Evolutionary conservation across 2,113 vertebrate genomes (phyloP), one percentile per base, ranked within the genome.

Genomic region (Vulpes lagopus): DNA sequence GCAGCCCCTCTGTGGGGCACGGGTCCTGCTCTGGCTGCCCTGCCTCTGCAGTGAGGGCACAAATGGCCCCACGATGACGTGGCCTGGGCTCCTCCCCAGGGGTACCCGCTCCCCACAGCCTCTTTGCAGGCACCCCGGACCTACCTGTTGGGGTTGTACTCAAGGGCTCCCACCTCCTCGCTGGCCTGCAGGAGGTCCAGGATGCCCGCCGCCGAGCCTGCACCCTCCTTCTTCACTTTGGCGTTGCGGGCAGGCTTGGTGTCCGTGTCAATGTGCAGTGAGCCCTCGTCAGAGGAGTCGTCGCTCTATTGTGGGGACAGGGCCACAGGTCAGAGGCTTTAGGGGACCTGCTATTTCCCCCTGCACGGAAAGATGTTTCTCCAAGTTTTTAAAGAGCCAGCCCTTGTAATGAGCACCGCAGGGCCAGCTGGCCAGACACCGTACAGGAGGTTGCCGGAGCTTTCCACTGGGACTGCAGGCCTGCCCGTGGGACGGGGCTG

Each of bases 141-240:
- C 43, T 43, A 43, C 99, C 99, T 99, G 99, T 99, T 99, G 98
- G 99, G 98, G 98, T 99, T 99, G 98, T 99, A 99, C 98, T 99
- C 99, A 6, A 99, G 99, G 15, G 99, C 99, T 15, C 99, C 99
- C 93, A 99, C 99, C 99, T 99, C 99, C 98, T 99, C 99, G 98
- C 99, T 99, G 95, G 99, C 99, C 98, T 99, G 99, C 97, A 99
- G 98, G 97, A 99, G 99, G 98, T 99, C 99, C 89, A 99, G 98
- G 89, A 99, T 99, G 95, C 99, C 99, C 0, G 99, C 99, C 0
- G 99, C 99, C 0, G 99, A 99, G 74, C 99, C 99, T 94, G 99
- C 99, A 0, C 98, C 98, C 91, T 99, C 99, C 97, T 99, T 99
- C 98, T 99, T 99, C 90, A 99, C 99, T 98, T 99, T 99, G 87